A percentile compares a stretch with the other conserved stretches of the same genome.
Evolutionary conservation across 30 jellyfish, hydroid and myxozoan species (phyloP).

Genomic region (Pseudorhiza aurosa): DNA sequence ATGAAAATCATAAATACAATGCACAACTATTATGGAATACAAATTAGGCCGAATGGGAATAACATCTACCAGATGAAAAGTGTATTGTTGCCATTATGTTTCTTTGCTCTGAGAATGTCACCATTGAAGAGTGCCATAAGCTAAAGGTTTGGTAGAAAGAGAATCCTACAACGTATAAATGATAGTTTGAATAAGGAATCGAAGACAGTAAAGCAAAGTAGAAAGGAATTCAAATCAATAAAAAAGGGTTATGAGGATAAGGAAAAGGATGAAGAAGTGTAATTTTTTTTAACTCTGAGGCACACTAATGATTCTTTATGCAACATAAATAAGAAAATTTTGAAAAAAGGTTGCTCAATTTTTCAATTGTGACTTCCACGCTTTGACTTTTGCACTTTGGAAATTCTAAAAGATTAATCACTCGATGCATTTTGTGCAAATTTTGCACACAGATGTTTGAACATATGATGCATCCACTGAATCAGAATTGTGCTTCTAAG

Average conservation of each 20-base stretch:
- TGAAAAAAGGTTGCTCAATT: no score
- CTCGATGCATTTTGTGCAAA: no score
- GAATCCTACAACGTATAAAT: not conserved
- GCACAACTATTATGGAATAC: not conserved
- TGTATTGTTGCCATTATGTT: not conserved
- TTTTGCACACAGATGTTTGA: no score
- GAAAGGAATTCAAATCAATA: not conserved
- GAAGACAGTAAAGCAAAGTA: not conserved
- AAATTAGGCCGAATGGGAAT: not conserved
- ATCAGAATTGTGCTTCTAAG: no score
- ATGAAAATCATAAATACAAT: no score
- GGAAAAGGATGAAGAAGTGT: not conserved
- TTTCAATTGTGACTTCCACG: no score
- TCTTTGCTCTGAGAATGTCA: constrained; percentile 17
- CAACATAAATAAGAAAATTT: no score
- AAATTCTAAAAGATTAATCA: no score
- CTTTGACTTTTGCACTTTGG: no score
- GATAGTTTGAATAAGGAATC: not conserved
- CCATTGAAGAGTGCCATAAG: constrained; percentile 16
- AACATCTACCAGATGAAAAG: not conserved
- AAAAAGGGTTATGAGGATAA: not conserved
- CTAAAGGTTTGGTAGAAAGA: not conserved
- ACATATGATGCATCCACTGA: no score
- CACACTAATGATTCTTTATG: no score
- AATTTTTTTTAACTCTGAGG: no score